Evolutionary conservation across 1,140 invertebrate species (phyloP), one percentile per base, ranked within the genome.

Genomic region (Drosophila jambulina): DNA sequence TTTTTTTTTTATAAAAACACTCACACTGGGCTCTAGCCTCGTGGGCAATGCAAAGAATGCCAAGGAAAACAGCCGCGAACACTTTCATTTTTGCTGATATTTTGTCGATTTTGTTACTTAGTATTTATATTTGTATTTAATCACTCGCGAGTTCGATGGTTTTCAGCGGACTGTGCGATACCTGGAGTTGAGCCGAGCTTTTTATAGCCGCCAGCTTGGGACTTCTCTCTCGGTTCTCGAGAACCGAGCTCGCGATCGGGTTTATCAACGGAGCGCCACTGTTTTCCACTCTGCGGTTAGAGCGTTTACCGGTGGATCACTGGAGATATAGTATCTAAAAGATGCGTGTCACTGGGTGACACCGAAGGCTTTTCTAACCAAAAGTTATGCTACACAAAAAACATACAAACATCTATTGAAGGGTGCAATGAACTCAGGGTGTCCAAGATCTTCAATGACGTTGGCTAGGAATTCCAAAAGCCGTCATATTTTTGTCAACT

Each of bases 291-390:
- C 54, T 78, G 78, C 49, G 82, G 74, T 82, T 53, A 54, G 45
- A 38, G 4, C 27, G 23, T 38, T 84, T 63, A 45, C 57, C 63
- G 48, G 29, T 43, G 25, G 38, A 23, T 36, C 19, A 54, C 43
- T 67, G 40, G 60, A 45, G 25, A 34, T 36, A 48, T 27, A 45
- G 25, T 46, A 48, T 27, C 17, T 32, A 2, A 45, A 32, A 80
- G 25, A 84, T 82, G 64, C 78, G 68, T 79, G 75, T 69, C 75
- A 86, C 78, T 86, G 48, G 82, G 74, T 75, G 65, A 79, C 61
- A 76, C 70, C 46, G 51, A 64, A 53, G 48, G 45, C 58, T 61
- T 68, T 51, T 10, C 48, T 21, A 36, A 42, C 25, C 40, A 45
- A 61, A 51, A 57, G 21, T 19, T 69, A 67, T 68, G 63, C 45